phyloP scores from a whole-genome alignment of 2,113 vertebrate species.

The Monarcha castaneiventris region DNA sequence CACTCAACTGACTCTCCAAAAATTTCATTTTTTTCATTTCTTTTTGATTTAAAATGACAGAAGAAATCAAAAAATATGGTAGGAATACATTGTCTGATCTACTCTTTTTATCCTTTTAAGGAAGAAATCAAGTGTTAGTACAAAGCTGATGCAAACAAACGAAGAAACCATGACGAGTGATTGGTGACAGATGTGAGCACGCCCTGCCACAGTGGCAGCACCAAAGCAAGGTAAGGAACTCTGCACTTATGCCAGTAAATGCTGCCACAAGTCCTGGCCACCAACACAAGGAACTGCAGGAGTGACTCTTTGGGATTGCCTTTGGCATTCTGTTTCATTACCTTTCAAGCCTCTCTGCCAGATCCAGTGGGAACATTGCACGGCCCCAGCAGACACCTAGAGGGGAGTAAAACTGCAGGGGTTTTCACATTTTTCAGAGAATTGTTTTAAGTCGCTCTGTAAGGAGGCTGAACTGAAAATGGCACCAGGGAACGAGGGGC shows the following conservation, averaged over 20 bases:
- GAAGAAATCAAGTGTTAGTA: background rate
- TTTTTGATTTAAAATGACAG: background rate
- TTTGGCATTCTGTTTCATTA: background rate
- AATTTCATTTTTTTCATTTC: background rate
- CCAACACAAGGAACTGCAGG: background rate
- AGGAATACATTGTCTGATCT: background rate
- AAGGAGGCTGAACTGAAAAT: background rate
- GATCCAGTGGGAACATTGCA: background rate
- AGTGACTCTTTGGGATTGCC: background rate
- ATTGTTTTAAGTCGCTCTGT: background rate
- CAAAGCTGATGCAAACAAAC: background rate
- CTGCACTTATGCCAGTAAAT: background rate
- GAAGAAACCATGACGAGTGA: background rate
- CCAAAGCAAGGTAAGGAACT: background rate
- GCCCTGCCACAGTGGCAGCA: background rate
- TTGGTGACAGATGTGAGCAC: background rate
- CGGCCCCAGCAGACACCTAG: background rate
- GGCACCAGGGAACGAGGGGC: accelerated
- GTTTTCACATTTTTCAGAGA: background rate
- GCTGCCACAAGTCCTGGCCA: background rate
- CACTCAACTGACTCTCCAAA: background rate
- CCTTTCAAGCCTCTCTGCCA: background rate
- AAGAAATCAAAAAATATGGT: background rate
- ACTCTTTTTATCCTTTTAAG: background rate
- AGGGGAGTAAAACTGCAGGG: background rate